Base-by-base conservation (phyloP, 2,113 vertebrate species). In the Aegithalos caudatus region DNA sequence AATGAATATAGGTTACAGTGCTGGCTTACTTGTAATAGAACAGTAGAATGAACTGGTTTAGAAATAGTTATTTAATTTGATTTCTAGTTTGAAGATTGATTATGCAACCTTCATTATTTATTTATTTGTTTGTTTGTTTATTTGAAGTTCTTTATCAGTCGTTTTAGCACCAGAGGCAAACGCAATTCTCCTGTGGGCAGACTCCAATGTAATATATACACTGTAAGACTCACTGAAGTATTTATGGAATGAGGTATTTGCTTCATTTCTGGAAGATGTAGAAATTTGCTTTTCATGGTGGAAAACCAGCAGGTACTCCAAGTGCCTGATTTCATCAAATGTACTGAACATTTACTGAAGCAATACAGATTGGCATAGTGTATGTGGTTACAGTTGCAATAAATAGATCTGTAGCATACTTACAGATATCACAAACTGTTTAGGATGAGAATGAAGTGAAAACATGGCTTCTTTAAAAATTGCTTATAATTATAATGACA, bases 71-170 rank as follows among this genome's bases (percentile, higher is more conserved):
- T 76, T 87, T 76, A 44, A n/a, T 87, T 65, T 64, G n/a, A 83
- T 65, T 91, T 85, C 78, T 65, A 29, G 20, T 47, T 53, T 78
- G 78, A 62, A 85, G 58, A 76, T 44, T 51, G 42, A 92, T 81
- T 87, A 70, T 61, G 28, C 71, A 80, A 62, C 45, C 57, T 84
- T 95, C 69, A 92, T 80, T 21, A 77, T 48, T 70, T 5, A 85
- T 53, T 76, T 92, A 93, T 86, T 79, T 92, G 90, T 91, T 87
- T 91, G 40, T 40, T 40, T 40, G 40, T 40, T 40, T 40, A 70
- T 90, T 74, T 90, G 16, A 87, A 86, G 28, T 54, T 78, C 25
- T 93, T 96, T 89, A 91, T 90, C 58, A 67, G 60, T 74, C 61
- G 67, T 70, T 84, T 91, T 70, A 88, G 42, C 54, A 83, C 53